Evolutionary conservation across 2,888 invertebrate species (phyloP).

Genomic region (Epicampocera succincta): DNA sequence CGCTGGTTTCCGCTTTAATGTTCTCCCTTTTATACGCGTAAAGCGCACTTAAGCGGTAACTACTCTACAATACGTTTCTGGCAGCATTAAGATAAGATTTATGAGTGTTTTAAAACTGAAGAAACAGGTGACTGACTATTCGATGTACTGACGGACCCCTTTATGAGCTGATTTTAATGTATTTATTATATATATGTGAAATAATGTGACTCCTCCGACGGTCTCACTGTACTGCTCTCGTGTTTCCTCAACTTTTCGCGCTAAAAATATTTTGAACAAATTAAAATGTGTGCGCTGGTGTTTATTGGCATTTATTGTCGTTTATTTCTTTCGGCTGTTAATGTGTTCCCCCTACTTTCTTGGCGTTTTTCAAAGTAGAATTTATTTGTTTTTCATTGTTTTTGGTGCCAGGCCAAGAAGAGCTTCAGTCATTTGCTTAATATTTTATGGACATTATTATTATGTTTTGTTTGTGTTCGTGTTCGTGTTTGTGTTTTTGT

Average conservation of each 20-base stretch:
- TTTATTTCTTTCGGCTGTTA: slow-evolving; percentile 24
- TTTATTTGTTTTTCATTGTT: slow-evolving; percentile 15
- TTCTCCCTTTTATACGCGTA: too few relatives aligned
- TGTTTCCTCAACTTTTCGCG: neutral
- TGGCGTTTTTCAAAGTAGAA: slow-evolving; percentile 3
- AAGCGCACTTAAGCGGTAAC: too few relatives aligned
- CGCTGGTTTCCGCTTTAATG: too few relatives aligned
- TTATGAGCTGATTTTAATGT: too few relatives aligned
- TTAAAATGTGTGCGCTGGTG: neutral
- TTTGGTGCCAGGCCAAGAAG: neutral
- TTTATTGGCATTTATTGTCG: slow-evolving; percentile 25
- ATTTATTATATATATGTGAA: too few relatives aligned
- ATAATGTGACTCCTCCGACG: too few relatives aligned
- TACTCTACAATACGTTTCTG: too few relatives aligned
- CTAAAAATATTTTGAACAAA: neutral
- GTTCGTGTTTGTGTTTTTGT: slow-evolving; percentile 11
- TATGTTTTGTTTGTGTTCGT: slow-evolving; percentile 48
- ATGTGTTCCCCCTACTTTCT: neutral
- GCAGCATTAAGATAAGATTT: too few relatives aligned
- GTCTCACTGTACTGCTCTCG: slow-evolving; percentile 12
- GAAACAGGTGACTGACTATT: too few relatives aligned
- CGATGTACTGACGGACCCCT: too few relatives aligned
- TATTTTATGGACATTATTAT: slow-evolving; percentile 63
- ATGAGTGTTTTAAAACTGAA: too few relatives aligned
- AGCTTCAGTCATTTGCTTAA: slow-evolving; percentile 40